phyloP scores from a whole-genome alignment of 1,140 invertebrate species.

The Augochlora pura region DNA sequence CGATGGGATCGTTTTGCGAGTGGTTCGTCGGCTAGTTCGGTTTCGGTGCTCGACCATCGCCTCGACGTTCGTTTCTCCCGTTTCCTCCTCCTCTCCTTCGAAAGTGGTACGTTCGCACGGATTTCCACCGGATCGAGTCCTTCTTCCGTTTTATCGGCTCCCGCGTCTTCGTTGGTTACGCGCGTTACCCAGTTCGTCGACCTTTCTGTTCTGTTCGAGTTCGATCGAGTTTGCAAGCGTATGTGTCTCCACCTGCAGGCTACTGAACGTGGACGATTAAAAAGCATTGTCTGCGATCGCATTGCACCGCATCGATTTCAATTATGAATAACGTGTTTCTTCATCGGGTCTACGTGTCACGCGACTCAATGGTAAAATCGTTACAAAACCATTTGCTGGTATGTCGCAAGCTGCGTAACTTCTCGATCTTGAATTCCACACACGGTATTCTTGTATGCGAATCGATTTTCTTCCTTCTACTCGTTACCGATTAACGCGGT shows the following conservation, averaged over 20 bases:
- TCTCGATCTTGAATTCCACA: conserved; percentile 41
- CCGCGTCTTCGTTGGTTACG: not conserved
- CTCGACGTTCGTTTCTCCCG: no score
- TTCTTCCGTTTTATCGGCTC: not conserved
- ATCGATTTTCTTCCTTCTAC: conserved; percentile 42
- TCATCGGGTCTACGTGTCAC: conserved; percentile 51
- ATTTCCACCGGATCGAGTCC: not conserved
- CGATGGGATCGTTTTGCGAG: no score
- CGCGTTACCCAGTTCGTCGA: conserved; percentile 1
- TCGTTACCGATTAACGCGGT: not conserved
- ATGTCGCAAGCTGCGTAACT: conserved; percentile 47
- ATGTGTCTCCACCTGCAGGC: no score
- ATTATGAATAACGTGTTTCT: conserved; percentile 49
- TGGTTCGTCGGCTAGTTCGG: no score
- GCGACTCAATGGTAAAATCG: conserved; percentile 64
- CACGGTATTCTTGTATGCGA: conserved; percentile 23
- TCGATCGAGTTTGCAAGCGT: not conserved
- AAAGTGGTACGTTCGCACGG: not conserved
- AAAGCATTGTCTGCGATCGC: conserved; percentile 11
- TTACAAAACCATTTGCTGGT: conserved; percentile 57
- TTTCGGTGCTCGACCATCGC: no score
- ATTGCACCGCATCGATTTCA: conserved; percentile 4
- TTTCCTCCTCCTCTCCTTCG: no score
- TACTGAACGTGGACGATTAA: not conserved
- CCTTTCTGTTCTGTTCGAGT: conserved; percentile 3